Evolutionary conservation across 2,113 vertebrate species (phyloP).

Genomic region (Dicentrarchus labrax): DNA sequence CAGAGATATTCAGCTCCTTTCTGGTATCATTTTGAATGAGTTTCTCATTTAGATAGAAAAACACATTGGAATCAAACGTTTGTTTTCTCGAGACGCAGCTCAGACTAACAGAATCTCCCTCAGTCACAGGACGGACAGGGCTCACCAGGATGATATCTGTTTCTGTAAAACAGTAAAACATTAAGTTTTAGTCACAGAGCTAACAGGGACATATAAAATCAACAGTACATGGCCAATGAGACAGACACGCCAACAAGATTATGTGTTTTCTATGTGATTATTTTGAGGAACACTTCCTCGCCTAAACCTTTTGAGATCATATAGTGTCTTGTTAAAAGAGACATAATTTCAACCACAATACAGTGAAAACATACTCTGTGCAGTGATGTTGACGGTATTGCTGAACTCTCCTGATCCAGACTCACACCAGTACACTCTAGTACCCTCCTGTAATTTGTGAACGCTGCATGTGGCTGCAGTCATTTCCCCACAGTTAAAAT

Average conservation of each 20-base stretch:
- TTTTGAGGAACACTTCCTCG: too few species aligned
- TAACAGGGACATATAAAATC: too few species aligned
- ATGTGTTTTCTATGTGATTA: too few species aligned
- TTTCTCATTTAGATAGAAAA: conserved; percentile 53
- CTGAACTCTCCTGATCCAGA: background rate
- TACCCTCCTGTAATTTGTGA: background rate
- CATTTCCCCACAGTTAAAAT: rapidly evolving
- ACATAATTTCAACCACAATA: too few species aligned
- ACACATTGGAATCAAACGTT: background rate
- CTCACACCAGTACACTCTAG: conserved; percentile 11
- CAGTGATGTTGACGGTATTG: conserved; percentile 17
- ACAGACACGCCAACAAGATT: too few species aligned
- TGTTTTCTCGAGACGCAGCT: conserved; percentile 2
- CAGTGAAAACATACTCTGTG: too few species aligned
- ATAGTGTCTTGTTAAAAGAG: too few species aligned
- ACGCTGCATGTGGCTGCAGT: background rate
- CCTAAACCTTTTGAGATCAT: too few species aligned
- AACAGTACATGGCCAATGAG: too few species aligned
- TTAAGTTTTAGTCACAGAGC: background rate
- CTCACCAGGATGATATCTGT: conserved; percentile 44
- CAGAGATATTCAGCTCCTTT: conserved; percentile 41
- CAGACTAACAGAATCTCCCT: conserved; percentile 60
- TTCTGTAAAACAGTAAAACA: conserved; percentile 30
- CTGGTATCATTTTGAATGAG: conserved; percentile 30
- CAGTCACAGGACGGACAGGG: conserved; percentile 55